phyloP scores from a whole-genome alignment of 1,140 invertebrate genomes.

The Cecropterus lyciades region DNA sequence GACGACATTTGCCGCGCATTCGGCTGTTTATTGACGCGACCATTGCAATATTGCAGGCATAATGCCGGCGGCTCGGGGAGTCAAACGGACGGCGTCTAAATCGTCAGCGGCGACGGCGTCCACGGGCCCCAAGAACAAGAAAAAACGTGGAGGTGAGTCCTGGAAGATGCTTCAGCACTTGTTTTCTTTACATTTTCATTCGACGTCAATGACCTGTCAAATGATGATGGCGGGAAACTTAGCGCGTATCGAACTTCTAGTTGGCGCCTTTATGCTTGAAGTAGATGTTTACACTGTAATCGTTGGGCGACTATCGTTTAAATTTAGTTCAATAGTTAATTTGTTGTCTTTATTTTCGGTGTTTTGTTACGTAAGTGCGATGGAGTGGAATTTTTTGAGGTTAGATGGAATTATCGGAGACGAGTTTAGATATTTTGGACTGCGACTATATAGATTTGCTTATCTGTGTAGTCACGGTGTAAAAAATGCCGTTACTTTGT shows the following conservation, averaged over 20 bases:
- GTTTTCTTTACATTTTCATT: constrained; percentile 79
- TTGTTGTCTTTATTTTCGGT: constrained; percentile 36
- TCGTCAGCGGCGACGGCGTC: constrained; percentile 61
- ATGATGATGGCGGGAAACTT: constrained; percentile 79
- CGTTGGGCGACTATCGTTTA: constrained; percentile 12
- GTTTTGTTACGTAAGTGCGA: constrained; percentile 56
- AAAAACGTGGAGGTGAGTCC: constrained; percentile 77
- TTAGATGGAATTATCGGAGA: constrained; percentile 47
- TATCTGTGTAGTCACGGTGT: constrained; percentile 8
- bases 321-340: constrained; percentile 39
- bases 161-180: constrained; percentile 58
- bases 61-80: constrained; percentile 78
- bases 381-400: constrained; percentile 62
- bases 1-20: constrained; percentile 67
- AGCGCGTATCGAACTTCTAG: constrained; percentile 41
- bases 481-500: constrained; percentile 22
- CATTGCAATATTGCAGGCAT: constrained; percentile 77
- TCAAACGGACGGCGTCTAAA: constrained; percentile 78
- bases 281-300: constrained; percentile 35
- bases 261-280: constrained; percentile 41
- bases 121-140: constrained; percentile 74
- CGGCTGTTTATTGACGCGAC: constrained; percentile 74
- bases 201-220: constrained; percentile 82
- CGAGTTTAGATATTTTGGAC: constrained; percentile 30
- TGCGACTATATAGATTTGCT: constrained; percentile 15